Conservation (phyloP, 2,888 invertebrate species). For the Andrena dorsata region DNA sequence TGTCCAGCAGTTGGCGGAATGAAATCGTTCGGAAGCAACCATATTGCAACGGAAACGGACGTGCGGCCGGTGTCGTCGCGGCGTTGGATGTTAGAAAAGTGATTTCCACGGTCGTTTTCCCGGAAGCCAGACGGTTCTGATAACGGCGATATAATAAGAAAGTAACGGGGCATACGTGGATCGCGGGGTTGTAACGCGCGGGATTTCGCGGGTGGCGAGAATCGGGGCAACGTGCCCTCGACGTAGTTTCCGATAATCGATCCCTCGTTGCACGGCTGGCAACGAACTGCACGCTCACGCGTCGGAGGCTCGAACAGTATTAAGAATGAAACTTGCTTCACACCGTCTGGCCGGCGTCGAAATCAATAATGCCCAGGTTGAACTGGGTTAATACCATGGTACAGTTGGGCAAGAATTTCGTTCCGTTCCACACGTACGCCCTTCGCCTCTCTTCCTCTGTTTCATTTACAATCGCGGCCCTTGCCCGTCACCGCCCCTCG, state of each 20-base stretch:
- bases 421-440: constrained; percentile 54
- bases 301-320: constrained; percentile 62
- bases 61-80: constrained; percentile 17
- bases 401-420: constrained; percentile 61
- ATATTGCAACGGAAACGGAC: constrained; percentile 4
- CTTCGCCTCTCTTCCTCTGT: not conserved
- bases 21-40: constrained; percentile 42
- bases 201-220: constrained; percentile 41
- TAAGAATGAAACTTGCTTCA: constrained; percentile 73
- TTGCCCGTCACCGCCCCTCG: not conserved
- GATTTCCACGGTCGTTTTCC: constrained; percentile 32
- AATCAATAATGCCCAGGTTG: constrained; percentile 67
- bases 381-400: constrained; percentile 72
- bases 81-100: constrained; percentile 10
- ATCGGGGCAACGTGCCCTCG: constrained; percentile 38
- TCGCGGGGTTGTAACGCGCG: constrained; percentile 27
- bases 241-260: constrained; percentile 66
- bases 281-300: constrained; percentile 56
- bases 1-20: constrained; percentile 37
- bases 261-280: constrained; percentile 47
- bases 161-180: constrained; percentile 11
- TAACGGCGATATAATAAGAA: constrained; percentile 47
- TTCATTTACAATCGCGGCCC: not conserved
- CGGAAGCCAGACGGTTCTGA: constrained; percentile 20
- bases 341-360: constrained; percentile 64